Evolutionary conservation across 2,888 invertebrate species (phyloP), one percentile per base, ranked within the genome.

Genomic region (Trichopria drosophilae): DNA sequence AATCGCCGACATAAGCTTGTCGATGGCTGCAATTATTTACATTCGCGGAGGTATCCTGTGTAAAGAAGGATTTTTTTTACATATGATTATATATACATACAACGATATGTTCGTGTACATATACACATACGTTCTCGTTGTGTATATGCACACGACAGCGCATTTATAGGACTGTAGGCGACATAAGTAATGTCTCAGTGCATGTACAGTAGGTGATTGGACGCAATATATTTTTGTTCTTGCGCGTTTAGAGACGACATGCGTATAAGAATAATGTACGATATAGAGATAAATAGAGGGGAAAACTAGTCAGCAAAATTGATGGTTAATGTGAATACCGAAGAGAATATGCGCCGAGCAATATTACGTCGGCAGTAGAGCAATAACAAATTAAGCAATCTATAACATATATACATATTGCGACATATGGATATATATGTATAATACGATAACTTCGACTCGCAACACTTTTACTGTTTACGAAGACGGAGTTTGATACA

Each of bases 331-430:
- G 10, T 34, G 15, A 34, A 49, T n/a, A 35, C 44, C 51, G 45
- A 44, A 51, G 50, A 34, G 15, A 28, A 37, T 24, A 44, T 12
- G n/a, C 20, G 39, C 32, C 37, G 39, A 41, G 31, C 43, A 39
- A 43, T 50, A 43, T 37, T 46, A 39, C 22, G 48, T 41, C 39
- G 20, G 41, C 32, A 45, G 32, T 57, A 59, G 58, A 68, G 67
- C 67, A 69, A 67, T 68, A 71, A 62, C 54, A 24, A 47, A 61
- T 55, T 64, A 64, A 69, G 65, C 63, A 65, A 68, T 66, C 65
- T 48, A 42, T 29, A 32, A 45, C 31, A 32, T 41, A 28, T 40
- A 36, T n/a, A n/a, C n/a, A n/a, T n/a, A n/a, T n/a, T n/a, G n/a
- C n/a, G n/a, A n/a, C n/a, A n/a, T n/a, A n/a, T n/a, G n/a, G n/a